Evolutionary conservation across 2,113 vertebrate genomes (phyloP), one percentile per base, ranked within the genome.

Genomic region (Hydrochoerus hydrochaeris): DNA sequence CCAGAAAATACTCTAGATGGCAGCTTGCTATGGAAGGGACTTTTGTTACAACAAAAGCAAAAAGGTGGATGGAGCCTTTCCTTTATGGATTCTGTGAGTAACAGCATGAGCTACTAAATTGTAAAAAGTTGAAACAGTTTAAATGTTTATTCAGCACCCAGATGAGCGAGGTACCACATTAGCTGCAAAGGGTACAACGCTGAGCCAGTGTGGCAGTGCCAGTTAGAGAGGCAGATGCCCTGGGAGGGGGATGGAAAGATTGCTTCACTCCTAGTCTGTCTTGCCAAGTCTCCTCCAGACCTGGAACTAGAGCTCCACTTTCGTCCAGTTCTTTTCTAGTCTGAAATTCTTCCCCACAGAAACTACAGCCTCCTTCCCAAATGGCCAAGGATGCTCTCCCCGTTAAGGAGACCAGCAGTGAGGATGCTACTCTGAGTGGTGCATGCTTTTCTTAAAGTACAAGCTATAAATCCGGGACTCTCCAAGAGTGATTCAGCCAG

Each of bases 291-390:
- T 82, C 63, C 63, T 86, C 16, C 52, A 90, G 22, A 62, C 19
- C 26, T 57, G 35, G 54, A 85, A 88, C 30, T 82, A 11, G 35
- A 78, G n/a, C 38, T 87, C 0, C 60, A 16, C 65, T 89, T 95
- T 49, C 12, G 60, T 65, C 41, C 62, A 62, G 10, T 49, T 78
- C 67, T 88, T 89, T 91, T 69, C 54, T 78, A 49, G 63, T 94
- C 49, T 93, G 57, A 95, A 86, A 96, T 60, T 80, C 46, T 46
- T 90, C 26, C 28, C 86, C 49, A 38, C 52, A 85, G 85, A 92
- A 67, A 90, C 41, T 7, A 8, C 54, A 92, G 5, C 38, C 41
- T 38, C n/a, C n/a, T 60, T 80, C 49, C 24, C 87, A 58, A 85
- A 67, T 71, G 77, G 44, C 49, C 14, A 12, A 95, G 38, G 54